These are phyloP conservation scores for Sussaba pulchella DNA, from an alignment of 2,888 invertebrate genomes.

Conservation along the genomic window DNA sequence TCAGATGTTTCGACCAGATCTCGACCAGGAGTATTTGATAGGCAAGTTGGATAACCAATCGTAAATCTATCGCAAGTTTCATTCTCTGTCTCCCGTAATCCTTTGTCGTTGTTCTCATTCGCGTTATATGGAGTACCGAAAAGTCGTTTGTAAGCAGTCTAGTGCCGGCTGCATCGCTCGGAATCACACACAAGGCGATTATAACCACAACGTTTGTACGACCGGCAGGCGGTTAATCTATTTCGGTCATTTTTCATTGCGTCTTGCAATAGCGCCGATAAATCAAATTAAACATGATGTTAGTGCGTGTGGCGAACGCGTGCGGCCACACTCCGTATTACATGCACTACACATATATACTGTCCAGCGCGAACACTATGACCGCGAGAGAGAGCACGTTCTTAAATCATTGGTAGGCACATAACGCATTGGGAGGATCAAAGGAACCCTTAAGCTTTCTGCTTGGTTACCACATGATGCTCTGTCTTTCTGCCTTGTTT, in stretches of 20 bases:
- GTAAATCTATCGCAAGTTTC: slow-evolving; percentile 56
- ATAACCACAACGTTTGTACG: slow-evolving; percentile 45
- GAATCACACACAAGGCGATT: slow-evolving; percentile 45
- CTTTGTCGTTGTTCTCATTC: slow-evolving; percentile 55
- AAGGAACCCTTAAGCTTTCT: slow-evolving; percentile 75
- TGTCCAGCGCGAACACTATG: slow-evolving; percentile 9
- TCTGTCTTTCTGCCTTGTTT: slow-evolving; percentile 53
- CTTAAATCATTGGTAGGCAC: slow-evolving; percentile 80
- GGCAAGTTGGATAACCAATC: slow-evolving; percentile 44
- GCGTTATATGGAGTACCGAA: slow-evolving; percentile 55
- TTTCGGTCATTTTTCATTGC: slow-evolving; percentile 79
- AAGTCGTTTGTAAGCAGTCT: slow-evolving; percentile 58
- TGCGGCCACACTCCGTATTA: slow-evolving; percentile 56
- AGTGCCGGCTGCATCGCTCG: slow-evolving; percentile 43
- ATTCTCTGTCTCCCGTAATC: slow-evolving; percentile 32
- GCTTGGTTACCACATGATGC: slow-evolving; percentile 66
- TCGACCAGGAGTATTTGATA: slow-evolving; percentile 15
- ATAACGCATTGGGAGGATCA: slow-evolving; percentile 82
- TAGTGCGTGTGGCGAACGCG: slow-evolving; percentile 68
- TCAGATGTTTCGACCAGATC: neutral
- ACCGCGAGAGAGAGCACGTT: slow-evolving; percentile 68
- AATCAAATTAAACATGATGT: slow-evolving; percentile 81
- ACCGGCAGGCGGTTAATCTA: slow-evolving; percentile 74
- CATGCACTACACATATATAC: slow-evolving; percentile 33
- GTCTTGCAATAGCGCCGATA: slow-evolving; percentile 78